A percentile compares a stretch with the other conserved stretches of the same genome.
Evolutionary conservation across 2,113 vertebrate species (phyloP).

Genomic region (Perca flavescens): DNA sequence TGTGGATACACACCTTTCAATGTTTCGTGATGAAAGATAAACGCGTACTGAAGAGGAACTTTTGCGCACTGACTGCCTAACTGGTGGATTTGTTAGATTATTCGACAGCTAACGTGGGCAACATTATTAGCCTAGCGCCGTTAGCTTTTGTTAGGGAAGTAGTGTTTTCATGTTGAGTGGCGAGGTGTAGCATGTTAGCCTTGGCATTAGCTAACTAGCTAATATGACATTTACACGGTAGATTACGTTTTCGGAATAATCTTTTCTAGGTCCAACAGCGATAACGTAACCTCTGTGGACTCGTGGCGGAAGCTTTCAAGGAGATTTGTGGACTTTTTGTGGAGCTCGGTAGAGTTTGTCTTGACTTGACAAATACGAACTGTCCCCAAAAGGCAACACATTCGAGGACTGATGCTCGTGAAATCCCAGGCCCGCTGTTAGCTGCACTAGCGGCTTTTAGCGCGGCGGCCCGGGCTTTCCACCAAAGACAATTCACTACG

Average conservation of each 20-base stretch:
- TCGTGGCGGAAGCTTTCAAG: constrained; percentile 6
- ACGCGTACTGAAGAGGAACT: constrained; percentile 11
- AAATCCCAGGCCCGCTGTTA: constrained; percentile 55
- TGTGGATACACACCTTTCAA: not conserved
- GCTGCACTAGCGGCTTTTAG: constrained; percentile 34
- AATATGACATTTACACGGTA: constrained; percentile 5
- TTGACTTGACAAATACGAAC: constrained; percentile 31
- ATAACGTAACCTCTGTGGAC: constrained; percentile 24
- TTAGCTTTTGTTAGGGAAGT: constrained; percentile 56
- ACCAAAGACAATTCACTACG: constrained; percentile 60
- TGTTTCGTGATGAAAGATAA: not conserved
- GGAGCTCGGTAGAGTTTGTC: constrained; percentile 3
- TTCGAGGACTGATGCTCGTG: constrained; percentile 47
- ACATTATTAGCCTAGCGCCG: constrained; percentile 42
- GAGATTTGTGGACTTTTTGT: constrained; percentile 45
- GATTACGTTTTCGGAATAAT: not conserved
- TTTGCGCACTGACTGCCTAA: not conserved
- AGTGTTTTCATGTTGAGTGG: constrained; percentile 25
- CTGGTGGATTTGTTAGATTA: constrained; percentile 25
- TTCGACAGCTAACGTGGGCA: constrained; percentile 7
- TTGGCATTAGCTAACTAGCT: constrained; percentile 25
- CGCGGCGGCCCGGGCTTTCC: constrained; percentile 40
- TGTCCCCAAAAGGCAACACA: constrained; percentile 8
- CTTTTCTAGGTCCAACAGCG: not conserved
- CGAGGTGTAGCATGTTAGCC: constrained; percentile 54